Evolutionary conservation across 2,797 vertebrate species (phyloP).

Genomic region (Manis javanica): DNA sequence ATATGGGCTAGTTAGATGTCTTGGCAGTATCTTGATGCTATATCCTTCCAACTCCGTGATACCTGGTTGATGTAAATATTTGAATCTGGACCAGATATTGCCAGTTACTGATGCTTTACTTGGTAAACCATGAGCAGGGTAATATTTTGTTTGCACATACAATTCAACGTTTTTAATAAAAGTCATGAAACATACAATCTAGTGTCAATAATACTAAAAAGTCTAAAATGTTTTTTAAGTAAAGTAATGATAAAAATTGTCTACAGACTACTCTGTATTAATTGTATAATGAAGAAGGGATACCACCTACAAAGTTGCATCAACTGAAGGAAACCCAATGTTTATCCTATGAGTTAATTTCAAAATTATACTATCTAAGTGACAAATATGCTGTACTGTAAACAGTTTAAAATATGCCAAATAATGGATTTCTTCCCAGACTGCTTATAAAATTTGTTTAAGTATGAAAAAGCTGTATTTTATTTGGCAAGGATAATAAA

Average conservation of each 20-base stretch:
- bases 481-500: constrained; percentile 50
- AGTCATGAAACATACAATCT: not conserved
- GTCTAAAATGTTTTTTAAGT: not conserved
- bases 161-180: not conserved
- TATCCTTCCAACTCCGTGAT: not conserved
- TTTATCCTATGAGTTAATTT: constrained; percentile 64
- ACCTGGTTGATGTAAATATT: not conserved
- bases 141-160: too few species aligned
- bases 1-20: not conserved
- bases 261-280: not conserved
- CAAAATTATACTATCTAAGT: constrained; percentile 62
- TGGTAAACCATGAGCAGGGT: too few species aligned
- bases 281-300: not conserved
- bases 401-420: constrained; percentile 34
- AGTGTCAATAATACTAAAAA: constrained; percentile 11
- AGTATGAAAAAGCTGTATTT: constrained; percentile 52
- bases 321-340: not conserved
- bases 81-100: not conserved
- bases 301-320: not conserved
- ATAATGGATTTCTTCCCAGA: constrained; percentile 63
- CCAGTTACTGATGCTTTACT: too few species aligned
- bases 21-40: not conserved
- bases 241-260: not conserved
- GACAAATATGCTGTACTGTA: constrained; percentile 34
- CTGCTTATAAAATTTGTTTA: constrained; percentile 36